Conservation (phyloP, 2,113 vertebrate genomes). For the Donacobius atricapilla region DNA sequence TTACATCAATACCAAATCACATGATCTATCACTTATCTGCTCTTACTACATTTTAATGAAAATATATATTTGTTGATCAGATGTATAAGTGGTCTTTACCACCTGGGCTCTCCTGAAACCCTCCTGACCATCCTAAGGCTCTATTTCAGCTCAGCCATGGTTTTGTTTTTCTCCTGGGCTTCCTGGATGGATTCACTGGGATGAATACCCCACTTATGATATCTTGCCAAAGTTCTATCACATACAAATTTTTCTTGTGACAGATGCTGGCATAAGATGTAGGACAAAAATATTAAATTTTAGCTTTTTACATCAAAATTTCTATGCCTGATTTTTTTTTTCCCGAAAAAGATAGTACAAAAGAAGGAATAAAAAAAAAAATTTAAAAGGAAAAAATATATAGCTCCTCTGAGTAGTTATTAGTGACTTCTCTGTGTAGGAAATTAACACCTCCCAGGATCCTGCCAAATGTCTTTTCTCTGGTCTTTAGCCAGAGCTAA, state of each 20-base stretch:
- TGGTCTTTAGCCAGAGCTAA: neutral
- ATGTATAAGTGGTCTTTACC: neutral
- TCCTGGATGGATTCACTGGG: neutral
- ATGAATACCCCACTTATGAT: neutral
- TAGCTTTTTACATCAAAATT: neutral
- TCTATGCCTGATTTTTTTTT: neutral
- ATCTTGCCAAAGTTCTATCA: neutral
- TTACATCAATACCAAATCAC: neutral
- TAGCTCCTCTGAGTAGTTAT: neutral
- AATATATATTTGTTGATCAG: neutral
- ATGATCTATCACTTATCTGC: neutral
- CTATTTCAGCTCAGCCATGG: neutral
- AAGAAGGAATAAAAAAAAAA: neutral
- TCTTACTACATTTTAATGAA: neutral
- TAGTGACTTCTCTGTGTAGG: neutral
- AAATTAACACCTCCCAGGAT: neutral
- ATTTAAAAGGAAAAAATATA: rapidly evolving
- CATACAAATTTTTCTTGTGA: neutral
- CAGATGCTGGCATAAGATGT: neutral
- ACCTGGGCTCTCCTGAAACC: rapidly evolving
- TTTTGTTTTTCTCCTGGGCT: neutral
- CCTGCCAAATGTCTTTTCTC: neutral
- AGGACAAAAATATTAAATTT: neutral
- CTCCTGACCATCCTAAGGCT: neutral
- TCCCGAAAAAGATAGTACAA: neutral